Percentiles rank a stretch among this genome's conserved stretches.
phyloP scores from a whole-genome alignment of 2,113 vertebrate species.

The Strigops habroptila region DNA sequence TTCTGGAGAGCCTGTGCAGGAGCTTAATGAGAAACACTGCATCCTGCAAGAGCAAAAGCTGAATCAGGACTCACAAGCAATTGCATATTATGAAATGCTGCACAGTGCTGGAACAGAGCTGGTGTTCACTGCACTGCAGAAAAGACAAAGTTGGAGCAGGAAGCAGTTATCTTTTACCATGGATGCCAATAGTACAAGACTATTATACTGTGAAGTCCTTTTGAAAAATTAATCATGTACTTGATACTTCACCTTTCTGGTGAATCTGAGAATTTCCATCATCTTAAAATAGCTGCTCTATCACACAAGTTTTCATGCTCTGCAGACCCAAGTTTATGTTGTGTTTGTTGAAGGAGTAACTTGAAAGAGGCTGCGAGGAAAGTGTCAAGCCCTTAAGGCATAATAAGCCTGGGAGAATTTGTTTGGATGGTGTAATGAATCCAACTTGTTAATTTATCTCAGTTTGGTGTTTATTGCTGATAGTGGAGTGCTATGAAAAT shows the following conservation, averaged over 20 bases:
- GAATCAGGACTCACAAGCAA: background rate
- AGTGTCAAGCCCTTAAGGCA: background rate
- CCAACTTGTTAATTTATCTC: slow-evolving; percentile 9
- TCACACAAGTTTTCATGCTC: background rate
- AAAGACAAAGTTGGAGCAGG: background rate
- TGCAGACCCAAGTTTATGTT: background rate
- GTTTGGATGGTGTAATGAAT: slow-evolving; percentile 10
- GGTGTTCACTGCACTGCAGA: slow-evolving; percentile 52
- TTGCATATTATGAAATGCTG: slow-evolving; percentile 13
- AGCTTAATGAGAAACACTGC: background rate
- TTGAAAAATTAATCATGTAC: background rate
- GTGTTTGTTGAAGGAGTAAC: background rate
- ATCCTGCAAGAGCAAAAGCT: slow-evolving; percentile 1
- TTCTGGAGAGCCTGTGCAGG: slow-evolving; percentile 1
- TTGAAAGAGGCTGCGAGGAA: background rate
- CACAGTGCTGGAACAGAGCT: background rate
- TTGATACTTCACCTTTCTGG: background rate
- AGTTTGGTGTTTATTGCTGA: background rate
- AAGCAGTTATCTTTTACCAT: background rate
- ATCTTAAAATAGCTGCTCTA: background rate
- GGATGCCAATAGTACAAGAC: background rate
- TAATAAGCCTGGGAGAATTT: slow-evolving; percentile 9
- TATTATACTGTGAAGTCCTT: background rate
- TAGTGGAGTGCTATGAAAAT: slow-evolving; percentile 4
- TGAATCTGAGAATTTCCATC: background rate